A percentile compares a stretch with the other conserved stretches of the same genome.
phyloP scores from a whole-genome alignment of 2,888 invertebrate genomes.

The Muscina levida region DNA sequence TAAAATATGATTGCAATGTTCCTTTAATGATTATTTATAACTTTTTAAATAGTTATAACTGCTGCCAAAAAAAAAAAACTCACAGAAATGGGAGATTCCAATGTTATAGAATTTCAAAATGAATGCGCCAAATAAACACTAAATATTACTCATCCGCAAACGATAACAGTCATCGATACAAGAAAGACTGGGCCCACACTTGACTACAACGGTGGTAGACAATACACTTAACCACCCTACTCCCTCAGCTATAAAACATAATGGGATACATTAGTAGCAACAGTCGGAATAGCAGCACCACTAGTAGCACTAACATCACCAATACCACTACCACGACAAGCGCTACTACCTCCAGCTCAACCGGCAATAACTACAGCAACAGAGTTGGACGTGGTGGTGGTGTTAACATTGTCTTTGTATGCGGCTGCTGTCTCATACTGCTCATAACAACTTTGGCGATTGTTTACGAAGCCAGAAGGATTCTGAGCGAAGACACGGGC shows the following conservation, averaged over 20 bases:
- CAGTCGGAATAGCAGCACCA: background rate
- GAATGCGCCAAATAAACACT: constrained; percentile 17
- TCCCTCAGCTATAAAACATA: too few relatives aligned
- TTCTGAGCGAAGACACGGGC: constrained; percentile 67
- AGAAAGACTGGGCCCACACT: too few relatives aligned
- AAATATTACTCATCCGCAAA: constrained; percentile 23
- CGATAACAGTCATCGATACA: background rate
- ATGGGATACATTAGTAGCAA: constrained; percentile 16
- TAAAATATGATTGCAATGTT: background rate
- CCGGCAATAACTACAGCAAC: background rate
- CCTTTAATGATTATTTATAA: background rate
- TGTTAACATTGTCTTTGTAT: constrained; percentile 64
- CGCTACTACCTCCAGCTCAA: background rate
- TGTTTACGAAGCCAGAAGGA: constrained; percentile 70
- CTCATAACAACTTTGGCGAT: constrained; percentile 68
- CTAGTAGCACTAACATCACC: background rate
- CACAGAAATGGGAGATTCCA: background rate
- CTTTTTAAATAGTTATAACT: background rate
- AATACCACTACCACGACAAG: too few relatives aligned
- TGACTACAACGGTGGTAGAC: background rate
- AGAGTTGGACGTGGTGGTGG: background rate
- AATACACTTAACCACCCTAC: too few relatives aligned
- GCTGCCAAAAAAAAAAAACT: background rate
- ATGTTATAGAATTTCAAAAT: background rate
- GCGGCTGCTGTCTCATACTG: constrained; percentile 68